Evolutionary conservation across 2,888 invertebrate species (phyloP).

Genomic region (Tribolium freemani): DNA sequence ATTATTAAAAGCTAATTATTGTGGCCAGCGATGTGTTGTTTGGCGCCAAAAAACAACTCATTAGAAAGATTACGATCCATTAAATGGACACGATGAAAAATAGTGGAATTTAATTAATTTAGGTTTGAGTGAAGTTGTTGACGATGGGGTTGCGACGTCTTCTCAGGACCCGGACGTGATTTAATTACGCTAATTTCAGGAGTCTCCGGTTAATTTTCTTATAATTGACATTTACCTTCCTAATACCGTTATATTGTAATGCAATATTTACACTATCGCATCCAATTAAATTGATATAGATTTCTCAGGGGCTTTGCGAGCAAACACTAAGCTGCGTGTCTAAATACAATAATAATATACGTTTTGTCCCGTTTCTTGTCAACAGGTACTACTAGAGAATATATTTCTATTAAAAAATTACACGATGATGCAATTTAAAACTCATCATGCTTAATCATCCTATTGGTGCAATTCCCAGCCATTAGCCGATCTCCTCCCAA

Average conservation of each 20-base stretch:
- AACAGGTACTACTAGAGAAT: neutral
- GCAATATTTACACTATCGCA: constrained; percentile 17
- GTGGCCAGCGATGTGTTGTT: neutral
- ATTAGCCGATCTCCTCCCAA: neutral
- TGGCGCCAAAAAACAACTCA: constrained; percentile 4
- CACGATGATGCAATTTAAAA: neutral
- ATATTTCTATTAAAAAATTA: neutral
- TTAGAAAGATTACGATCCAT: constrained; percentile 1
- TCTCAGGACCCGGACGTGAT: constrained; percentile 11
- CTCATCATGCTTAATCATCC: neutral
- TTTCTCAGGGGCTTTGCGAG: constrained; percentile 7
- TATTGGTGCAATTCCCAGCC: neutral
- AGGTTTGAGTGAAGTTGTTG: neutral
- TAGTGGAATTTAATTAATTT: constrained; percentile 4
- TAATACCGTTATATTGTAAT: constrained; percentile 27
- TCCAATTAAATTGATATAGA: constrained; percentile 26
- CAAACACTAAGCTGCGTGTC: neutral
- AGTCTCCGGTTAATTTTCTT: constrained; percentile 24
- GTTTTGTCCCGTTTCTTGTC: too few species aligned
- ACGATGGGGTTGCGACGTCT: constrained; percentile 7
- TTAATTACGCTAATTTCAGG: constrained; percentile 16
- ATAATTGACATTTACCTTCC: constrained; percentile 25
- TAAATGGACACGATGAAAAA: neutral
- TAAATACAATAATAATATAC: too few species aligned
- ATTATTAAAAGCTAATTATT: constrained; percentile 20